Conservation (phyloP, 2,113 vertebrate genomes). For the Isichthys henryi region DNA sequence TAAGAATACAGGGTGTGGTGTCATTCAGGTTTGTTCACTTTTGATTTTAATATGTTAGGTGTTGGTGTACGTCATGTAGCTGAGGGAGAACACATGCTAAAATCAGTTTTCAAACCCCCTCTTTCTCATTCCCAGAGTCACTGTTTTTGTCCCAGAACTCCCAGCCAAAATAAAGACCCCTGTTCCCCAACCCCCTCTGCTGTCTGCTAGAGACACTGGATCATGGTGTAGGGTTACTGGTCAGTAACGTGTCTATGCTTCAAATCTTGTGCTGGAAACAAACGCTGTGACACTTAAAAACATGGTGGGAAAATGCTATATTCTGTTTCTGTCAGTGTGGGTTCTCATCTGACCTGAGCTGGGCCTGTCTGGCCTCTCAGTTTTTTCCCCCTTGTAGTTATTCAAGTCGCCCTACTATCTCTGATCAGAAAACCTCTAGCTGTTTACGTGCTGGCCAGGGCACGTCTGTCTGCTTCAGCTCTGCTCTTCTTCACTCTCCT, state of each 20-base stretch:
- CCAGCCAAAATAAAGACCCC: conserved; percentile 6
- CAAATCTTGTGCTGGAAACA: neutral
- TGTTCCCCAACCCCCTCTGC: neutral
- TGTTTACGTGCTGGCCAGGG: neutral
- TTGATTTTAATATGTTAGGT: neutral
- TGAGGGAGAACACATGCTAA: conserved; percentile 15
- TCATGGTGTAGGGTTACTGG: conserved; percentile 22
- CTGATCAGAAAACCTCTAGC: neutral
- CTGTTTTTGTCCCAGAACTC: neutral
- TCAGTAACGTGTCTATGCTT: conserved; percentile 9
- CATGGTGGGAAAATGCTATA: neutral
- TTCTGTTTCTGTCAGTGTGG: neutral
- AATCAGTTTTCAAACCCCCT: conserved; percentile 10
- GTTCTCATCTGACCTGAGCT: conserved; percentile 28
- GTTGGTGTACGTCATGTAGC: neutral
- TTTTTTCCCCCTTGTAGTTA: conserved; percentile 9
- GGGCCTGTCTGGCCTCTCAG: conserved; percentile 11
- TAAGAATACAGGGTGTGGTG: neutral
- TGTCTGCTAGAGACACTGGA: neutral
- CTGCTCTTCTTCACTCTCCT: neutral
- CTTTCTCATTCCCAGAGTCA: conserved; percentile 16
- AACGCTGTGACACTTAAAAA: neutral
- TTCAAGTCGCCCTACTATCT: neutral
- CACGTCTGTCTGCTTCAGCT: neutral
- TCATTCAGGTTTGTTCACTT: neutral